Percentiles rank a stretch among this genome's conserved stretches.
Evolutionary conservation across 2,888 invertebrate species (phyloP).

Genomic region (Cistogaster globosa): DNA sequence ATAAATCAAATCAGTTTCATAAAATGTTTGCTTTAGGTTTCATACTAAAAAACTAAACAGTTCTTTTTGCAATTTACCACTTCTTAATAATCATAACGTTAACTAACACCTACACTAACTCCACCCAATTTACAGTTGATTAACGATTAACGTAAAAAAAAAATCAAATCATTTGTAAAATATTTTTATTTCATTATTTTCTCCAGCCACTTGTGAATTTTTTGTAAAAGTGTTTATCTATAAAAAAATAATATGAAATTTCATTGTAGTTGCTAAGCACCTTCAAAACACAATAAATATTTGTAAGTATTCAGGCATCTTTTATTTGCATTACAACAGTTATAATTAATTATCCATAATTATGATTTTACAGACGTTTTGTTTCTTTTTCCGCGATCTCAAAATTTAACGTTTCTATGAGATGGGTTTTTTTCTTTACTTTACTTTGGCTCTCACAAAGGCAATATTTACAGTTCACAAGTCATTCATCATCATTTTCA

Average conservation of each 20-base stretch:
- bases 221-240: not conserved
- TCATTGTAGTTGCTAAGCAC: slow-evolving; percentile 7
- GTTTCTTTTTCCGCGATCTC: slow-evolving; percentile 28
- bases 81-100: not conserved
- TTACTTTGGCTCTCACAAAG: not conserved
- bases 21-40: too few species aligned
- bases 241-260: not conserved
- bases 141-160: slow-evolving; percentile 5
- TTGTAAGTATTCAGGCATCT: not conserved
- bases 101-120: not conserved
- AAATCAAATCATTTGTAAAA: not conserved
- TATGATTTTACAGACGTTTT: not conserved
- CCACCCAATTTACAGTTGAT: slow-evolving; percentile 19
- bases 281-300: not conserved
- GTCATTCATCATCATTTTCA: not conserved
- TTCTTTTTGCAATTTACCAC: not conserved
- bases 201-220: too few species aligned
- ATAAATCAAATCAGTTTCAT: too few species aligned
- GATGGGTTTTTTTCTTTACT: slow-evolving; percentile 12
- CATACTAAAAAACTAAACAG: too few species aligned
- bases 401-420: slow-evolving; percentile 20
- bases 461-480: slow-evolving; percentile 11
- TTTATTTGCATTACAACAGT: slow-evolving; percentile 5
- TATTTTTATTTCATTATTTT: slow-evolving; percentile 16
- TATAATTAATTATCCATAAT: slow-evolving; percentile 1